Conservation (phyloP, 2,797 vertebrate genomes). For the Pteronotus mesoamericanus region DNA sequence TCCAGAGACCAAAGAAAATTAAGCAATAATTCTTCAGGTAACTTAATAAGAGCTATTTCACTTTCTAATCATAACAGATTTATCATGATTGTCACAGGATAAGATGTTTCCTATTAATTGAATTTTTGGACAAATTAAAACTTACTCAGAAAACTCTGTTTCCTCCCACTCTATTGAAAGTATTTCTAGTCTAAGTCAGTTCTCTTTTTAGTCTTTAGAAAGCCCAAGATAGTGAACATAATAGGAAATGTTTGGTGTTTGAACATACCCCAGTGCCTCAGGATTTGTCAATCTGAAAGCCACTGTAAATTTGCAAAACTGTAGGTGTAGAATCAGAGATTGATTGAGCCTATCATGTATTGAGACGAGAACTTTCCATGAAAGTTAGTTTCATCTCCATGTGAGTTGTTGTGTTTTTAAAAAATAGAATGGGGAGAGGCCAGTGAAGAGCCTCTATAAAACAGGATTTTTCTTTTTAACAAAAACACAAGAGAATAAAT, state of each 20-base stretch:
- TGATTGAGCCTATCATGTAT: background rate
- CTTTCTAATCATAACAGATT: background rate
- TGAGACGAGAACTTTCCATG: background rate
- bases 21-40: background rate
- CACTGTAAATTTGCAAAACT: slow-evolving; percentile 18
- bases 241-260: background rate
- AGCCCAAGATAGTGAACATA: background rate
- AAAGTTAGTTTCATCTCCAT: background rate
- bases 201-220: slow-evolving; percentile 26
- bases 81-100: slow-evolving; percentile 1
- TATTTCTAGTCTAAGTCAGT: background rate
- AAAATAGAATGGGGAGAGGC: background rate
- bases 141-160: slow-evolving; percentile 10
- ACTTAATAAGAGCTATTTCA: background rate
- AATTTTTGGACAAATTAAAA: slow-evolving; percentile 16
- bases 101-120: background rate
- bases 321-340: background rate
- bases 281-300: background rate
- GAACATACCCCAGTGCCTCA: background rate
- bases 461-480: background rate
- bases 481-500: background rate
- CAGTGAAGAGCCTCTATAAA: background rate
- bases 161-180: background rate
- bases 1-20: slow-evolving; percentile 18
- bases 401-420: background rate